Base-by-base conservation (phyloP, 23 tunicate genomes). In the Ascidia mentula region DNA sequence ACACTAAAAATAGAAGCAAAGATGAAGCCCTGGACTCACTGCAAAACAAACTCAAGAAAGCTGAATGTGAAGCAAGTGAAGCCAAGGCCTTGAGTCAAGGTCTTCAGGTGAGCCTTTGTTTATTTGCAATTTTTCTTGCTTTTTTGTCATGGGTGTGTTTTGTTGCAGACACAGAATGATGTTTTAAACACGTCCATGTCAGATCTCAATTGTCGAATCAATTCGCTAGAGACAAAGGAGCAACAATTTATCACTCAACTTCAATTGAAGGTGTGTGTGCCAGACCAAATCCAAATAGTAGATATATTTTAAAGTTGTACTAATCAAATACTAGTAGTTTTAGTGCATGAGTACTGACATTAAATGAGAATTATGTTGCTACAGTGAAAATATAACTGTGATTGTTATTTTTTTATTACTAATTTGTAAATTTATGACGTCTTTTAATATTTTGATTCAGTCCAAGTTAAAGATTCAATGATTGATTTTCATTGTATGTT, bases 241-340 rank as follows among this genome's bases (percentile, higher is more conserved):
- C 91, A 92, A 69, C 84, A 92, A 38, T 60, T 87, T 60, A 45
- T 83, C 69, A 87, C 88, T 6, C 85, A 80, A 59, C 79, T 92
- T 31, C 88, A 82, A 45, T 34, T 82, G 36, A 92, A 92, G 78
- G 95, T 90, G 34, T 69, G 7, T n/a, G n/a, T n/a, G n/a, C n/a
- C n/a, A n/a, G n/a, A n/a, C n/a, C n/a, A n/a, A n/a, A n/a, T n/a
- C n/a, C n/a, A n/a, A n/a, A n/a, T n/a, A n/a, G n/a, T n/a, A n/a
- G n/a, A n/a, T n/a, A n/a, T n/a, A n/a, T n/a, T n/a, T n/a, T n/a
- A n/a, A n/a, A n/a, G n/a, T n/a, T n/a, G n/a, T n/a, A n/a, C n/a
- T n/a, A n/a, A n/a, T n/a, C n/a, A n/a, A n/a, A n/a, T n/a, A n/a
- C n/a, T n/a, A n/a, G n/a, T n/a, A n/a, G n/a, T n/a, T n/a, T n/a